Base-by-base conservation (phyloP, 2,113 vertebrate species). In the Marmota monax region DNA sequence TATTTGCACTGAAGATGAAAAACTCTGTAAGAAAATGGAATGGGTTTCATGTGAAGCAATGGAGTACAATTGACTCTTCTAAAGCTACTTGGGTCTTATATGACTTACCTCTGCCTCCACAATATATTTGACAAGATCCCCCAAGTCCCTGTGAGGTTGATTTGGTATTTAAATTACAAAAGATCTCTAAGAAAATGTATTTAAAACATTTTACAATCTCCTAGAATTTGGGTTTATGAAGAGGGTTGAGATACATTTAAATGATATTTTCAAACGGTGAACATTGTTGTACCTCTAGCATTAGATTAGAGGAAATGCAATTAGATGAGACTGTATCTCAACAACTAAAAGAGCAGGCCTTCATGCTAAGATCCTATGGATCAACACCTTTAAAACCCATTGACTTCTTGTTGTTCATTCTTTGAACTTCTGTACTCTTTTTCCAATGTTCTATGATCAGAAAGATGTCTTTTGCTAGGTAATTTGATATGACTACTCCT, bases 131-230 rank as follows among this genome's bases (percentile, higher is more conserved):
- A 84, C 2, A 1, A 32, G 51, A 79, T 79, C 32, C 11, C 39
- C 96, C 78, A 48, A 65, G 53, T 79, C 2, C 45, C 37, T 0
- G 27, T 25, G 77, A 72, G 53, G 23, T 45, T 65, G n/a, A 84
- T 10, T 5, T 42, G 61, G 39, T 20, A 61, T 39, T 80, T 67
- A 88, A 94, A 51, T 82, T 39, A 88, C n/a, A 37, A 95, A 88
- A 32, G 7, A 11, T 79, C 23, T 89, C 63, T 34, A 92, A 53
- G 90, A 72, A 96, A 95, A 93, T 3, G 80, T 32, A 72, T 85
- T 95, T 69, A 22, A 86, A 56, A 77, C 34, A 79, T 5, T 2
- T 42, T 27, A 1, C 16, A 61, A 53, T 90, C 12, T 63, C 23
- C 0, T 6, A 37, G 42, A 87, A 70, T 63, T n/a, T 70, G 72